phyloP scores from a whole-genome alignment of 2,797 vertebrate genomes.

The Siniperca obscura region DNA sequence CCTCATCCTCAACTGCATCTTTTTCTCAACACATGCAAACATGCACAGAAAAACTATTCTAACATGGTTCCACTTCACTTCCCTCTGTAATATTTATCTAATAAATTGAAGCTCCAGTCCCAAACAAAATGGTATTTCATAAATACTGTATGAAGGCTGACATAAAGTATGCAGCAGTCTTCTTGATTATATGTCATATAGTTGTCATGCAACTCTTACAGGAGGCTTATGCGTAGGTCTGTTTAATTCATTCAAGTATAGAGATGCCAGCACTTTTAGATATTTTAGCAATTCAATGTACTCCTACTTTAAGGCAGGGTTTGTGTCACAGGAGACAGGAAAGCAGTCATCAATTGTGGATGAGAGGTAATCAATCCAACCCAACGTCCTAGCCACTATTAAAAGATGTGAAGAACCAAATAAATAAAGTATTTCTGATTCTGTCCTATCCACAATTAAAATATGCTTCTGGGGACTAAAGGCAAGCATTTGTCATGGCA shows the following conservation, averaged over 20 bases:
- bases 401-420: not conserved
- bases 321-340: slow-evolving; percentile 8
- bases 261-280: not conserved
- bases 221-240: not conserved
- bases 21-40: slow-evolving; percentile 22
- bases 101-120: slow-evolving; percentile 32
- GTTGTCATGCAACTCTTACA: slow-evolving; percentile 24
- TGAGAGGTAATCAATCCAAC: slow-evolving; percentile 10
- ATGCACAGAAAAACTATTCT: slow-evolving; percentile 23
- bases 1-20: slow-evolving; percentile 24
- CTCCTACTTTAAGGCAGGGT: not conserved
- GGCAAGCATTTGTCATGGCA: not conserved
- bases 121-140: slow-evolving; percentile 41
- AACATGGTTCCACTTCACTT: slow-evolving; percentile 38
- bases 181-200: slow-evolving; percentile 42
- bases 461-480: not conserved
- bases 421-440: no score
- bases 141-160: slow-evolving; percentile 42
- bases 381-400: slow-evolving; percentile 2
- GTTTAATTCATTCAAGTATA: slow-evolving; percentile 35
- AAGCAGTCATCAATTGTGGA: slow-evolving; percentile 1
- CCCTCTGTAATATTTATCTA: slow-evolving; percentile 37
- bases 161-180: not conserved
- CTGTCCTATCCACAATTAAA: no score
- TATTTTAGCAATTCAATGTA: slow-evolving; percentile 5